phyloP scores from a whole-genome alignment of 2,888 invertebrate genomes.

The Parascotia fuliginaria region DNA sequence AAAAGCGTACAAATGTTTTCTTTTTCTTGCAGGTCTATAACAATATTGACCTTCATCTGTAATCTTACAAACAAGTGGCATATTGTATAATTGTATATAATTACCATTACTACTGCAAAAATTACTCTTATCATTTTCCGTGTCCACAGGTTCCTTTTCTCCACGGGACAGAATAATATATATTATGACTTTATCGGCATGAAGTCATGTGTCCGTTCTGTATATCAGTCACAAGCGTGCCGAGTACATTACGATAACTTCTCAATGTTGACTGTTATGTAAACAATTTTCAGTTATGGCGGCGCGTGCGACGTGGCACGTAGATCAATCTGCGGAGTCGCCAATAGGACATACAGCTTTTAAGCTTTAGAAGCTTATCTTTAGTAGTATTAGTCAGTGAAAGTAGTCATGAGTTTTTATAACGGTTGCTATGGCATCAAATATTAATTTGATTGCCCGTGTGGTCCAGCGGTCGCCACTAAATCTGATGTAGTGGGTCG shows the following conservation, averaged over 20 bases:
- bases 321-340: neutral
- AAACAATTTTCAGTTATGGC: neutral
- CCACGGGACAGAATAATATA: constrained; percentile 7
- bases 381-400: too few species aligned
- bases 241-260: neutral
- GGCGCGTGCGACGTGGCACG: neutral
- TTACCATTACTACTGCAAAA: neutral
- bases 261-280: neutral
- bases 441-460: too few species aligned
- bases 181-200: constrained; percentile 2
- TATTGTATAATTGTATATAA: neutral
- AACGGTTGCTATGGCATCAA: too few species aligned
- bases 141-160: constrained; percentile 5
- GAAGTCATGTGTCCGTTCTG: constrained; percentile 6
- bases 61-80: too few species aligned
- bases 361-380: too few species aligned
- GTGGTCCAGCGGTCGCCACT: too few species aligned
- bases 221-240: neutral
- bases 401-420: too few species aligned
- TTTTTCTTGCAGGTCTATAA: too few species aligned
- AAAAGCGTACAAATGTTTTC: too few species aligned
- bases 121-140: constrained; percentile 8
- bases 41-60: too few species aligned
- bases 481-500: too few species aligned
- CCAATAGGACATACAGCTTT: neutral